A percentile compares a stretch with the other conserved stretches of the same genome.
Conservation (phyloP, 2,888 invertebrate genomes). For the Hanleya hanleyi region DNA sequence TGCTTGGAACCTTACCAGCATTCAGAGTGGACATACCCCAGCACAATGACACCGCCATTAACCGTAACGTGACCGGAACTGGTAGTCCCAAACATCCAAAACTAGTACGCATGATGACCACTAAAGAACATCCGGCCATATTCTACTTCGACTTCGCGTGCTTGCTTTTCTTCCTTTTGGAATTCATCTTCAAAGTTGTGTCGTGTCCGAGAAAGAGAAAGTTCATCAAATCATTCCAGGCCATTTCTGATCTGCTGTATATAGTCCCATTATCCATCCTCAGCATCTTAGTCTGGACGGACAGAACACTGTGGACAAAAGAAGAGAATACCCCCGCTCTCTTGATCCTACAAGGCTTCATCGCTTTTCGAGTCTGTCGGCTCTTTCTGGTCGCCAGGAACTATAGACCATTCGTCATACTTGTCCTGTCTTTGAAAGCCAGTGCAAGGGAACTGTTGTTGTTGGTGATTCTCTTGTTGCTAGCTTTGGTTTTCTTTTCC, state of each 20-base stretch:
- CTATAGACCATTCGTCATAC: constrained; percentile 45
- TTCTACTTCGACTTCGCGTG: constrained; percentile 40
- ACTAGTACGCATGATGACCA: constrained; percentile 34
- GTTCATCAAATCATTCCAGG: constrained; percentile 38
- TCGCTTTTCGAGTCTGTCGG: constrained; percentile 48
- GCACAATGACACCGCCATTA: neutral
- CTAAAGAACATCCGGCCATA: constrained; percentile 42
- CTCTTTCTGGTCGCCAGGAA: constrained; percentile 47
- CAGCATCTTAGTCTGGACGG: constrained; percentile 34
- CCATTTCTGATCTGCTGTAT: constrained; percentile 45
- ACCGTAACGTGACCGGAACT: constrained; percentile 3
- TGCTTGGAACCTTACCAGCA: constrained; percentile 45
- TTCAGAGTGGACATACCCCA: constrained; percentile 41
- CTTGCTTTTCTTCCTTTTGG: constrained; percentile 46
- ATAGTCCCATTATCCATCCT: constrained; percentile 45
- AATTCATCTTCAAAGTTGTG: constrained; percentile 43
- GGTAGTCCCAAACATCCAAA: constrained; percentile 25
- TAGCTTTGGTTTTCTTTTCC: constrained; percentile 45
- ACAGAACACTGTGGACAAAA: constrained; percentile 37
- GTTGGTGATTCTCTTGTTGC: constrained; percentile 43
- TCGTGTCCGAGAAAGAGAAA: constrained; percentile 40
- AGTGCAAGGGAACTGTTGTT: constrained; percentile 47
- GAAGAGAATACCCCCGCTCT: constrained; percentile 24
- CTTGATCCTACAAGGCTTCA: constrained; percentile 39
- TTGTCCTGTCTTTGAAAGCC: constrained; percentile 46